These are phyloP conservation scores for Indicator indicator DNA, from an alignment of 2,113 vertebrate species.

Conservation along the genomic window DNA sequence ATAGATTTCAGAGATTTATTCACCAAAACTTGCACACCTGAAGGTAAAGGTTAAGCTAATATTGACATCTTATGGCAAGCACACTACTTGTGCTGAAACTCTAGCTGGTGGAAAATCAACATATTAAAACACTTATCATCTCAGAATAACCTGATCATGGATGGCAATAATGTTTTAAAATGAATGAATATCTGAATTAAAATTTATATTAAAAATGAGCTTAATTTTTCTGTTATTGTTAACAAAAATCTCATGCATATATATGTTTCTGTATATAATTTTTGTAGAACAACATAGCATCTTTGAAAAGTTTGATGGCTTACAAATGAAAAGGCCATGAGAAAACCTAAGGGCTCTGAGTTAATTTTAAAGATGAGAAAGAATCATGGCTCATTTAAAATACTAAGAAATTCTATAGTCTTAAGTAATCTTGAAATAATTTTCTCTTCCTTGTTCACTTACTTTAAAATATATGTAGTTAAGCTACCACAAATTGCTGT, in stretches of 20 bases:
- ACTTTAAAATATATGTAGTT: not conserved
- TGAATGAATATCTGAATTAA: not conserved
- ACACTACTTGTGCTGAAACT: slow-evolving; percentile 21
- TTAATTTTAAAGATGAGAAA: not conserved
- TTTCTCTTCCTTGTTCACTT: not conserved
- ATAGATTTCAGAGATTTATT: slow-evolving; percentile 11
- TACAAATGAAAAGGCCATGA: not conserved
- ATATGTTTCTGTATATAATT: not conserved
- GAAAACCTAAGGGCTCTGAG: not conserved
- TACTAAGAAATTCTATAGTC: not conserved
- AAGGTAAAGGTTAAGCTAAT: slow-evolving; percentile 2
- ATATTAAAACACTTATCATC: not conserved
- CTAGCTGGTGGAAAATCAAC: not conserved
- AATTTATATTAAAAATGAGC: not conserved
- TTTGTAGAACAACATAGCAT: not conserved
- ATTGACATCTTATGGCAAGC: not conserved
- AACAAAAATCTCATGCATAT: not conserved
- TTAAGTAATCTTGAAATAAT: not conserved
- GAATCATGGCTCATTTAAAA: not conserved
- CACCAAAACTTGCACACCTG: slow-evolving; percentile 9
- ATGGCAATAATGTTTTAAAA: not conserved
- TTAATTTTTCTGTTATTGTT: not conserved
- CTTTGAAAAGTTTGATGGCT: not conserved
- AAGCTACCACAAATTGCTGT: not conserved
- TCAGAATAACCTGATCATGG: not conserved